Conservation (phyloP, 2,888 invertebrate species). For the Spodoptera littoralis region DNA sequence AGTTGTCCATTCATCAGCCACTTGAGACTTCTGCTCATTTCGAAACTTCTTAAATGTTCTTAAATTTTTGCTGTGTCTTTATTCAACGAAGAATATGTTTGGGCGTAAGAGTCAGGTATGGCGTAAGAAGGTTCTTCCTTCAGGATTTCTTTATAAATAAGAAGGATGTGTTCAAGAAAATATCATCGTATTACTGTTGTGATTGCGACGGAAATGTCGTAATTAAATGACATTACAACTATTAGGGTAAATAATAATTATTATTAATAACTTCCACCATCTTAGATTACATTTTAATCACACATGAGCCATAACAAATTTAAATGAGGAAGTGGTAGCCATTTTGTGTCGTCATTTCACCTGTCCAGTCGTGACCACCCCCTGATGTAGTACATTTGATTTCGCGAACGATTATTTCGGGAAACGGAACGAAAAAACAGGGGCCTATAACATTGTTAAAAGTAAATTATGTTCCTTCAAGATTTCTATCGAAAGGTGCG, state of each 20-base stretch:
- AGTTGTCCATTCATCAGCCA: slow-evolving; percentile 37
- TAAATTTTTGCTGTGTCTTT: background rate
- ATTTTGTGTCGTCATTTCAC: slow-evolving; percentile 57
- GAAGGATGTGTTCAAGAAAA: no score
- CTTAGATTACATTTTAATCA: slow-evolving; percentile 53
- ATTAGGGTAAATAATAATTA: slow-evolving; percentile 19
- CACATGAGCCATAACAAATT: slow-evolving; percentile 52
- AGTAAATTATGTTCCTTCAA: slow-evolving; percentile 39
- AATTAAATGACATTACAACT: slow-evolving; percentile 31
- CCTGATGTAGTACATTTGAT: slow-evolving; percentile 64
- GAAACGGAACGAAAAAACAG: slow-evolving; percentile 54
- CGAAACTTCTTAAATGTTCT: background rate
- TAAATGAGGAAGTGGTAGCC: slow-evolving; percentile 53
- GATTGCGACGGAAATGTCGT: slow-evolving; percentile 34
- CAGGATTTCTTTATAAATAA: no score
- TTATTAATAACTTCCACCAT: slow-evolving; percentile 49
- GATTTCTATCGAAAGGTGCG: slow-evolving; percentile 43
- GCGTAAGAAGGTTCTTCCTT: background rate
- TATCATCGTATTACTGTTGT: background rate
- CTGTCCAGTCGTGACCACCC: slow-evolving; percentile 52
- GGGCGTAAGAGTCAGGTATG: no score
- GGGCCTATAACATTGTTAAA: slow-evolving; percentile 54
- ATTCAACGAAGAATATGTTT: no score
- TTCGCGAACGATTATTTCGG: slow-evolving; percentile 71
- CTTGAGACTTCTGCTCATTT: slow-evolving; percentile 8